Percentiles rank a stretch among this genome's conserved stretches.
Evolutionary conservation across 1,140 invertebrate genomes (phyloP).

Genomic region (Lepidostoma basale): DNA sequence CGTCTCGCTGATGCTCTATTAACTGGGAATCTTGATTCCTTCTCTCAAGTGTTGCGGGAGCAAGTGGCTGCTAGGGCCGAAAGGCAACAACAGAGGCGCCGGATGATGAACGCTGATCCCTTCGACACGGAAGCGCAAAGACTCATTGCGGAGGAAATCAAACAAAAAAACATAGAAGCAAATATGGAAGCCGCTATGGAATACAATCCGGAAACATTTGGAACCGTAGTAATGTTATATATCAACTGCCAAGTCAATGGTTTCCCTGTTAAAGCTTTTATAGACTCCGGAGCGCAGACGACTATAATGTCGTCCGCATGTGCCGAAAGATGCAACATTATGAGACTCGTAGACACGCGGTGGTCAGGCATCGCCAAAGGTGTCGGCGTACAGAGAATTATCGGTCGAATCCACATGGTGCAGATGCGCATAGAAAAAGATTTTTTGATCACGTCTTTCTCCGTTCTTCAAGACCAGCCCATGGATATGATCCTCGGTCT

Average conservation of each 20-base stretch:
- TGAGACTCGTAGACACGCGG: constrained; percentile 90
- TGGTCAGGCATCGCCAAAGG: constrained; percentile 96
- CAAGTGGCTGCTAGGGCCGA: constrained; percentile 80
- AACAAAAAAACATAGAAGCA: constrained; percentile 94
- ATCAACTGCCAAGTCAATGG: constrained; percentile 97
- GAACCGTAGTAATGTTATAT: constrained; percentile 96
- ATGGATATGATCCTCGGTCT: constrained; percentile 98
- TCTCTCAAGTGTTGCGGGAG: constrained; percentile 80
- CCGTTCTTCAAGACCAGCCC: constrained; percentile 95
- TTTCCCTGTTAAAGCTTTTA: constrained; percentile 95
- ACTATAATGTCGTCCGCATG: constrained; percentile 94
- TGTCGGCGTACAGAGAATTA: constrained; percentile 95
- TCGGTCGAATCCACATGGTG: constrained; percentile 95
- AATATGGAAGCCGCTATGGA: constrained; percentile 99
- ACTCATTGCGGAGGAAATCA: constrained; percentile 94
- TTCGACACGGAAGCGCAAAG: constrained; percentile 94
- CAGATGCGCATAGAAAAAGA: constrained; percentile 95
- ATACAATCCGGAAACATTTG: constrained; percentile 97
- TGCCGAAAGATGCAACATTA: constrained; percentile 94
- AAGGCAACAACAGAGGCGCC: constrained; percentile 79
- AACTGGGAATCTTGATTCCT: constrained; percentile 82
- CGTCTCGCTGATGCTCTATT: constrained; percentile 87
- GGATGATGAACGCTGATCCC: constrained; percentile 91
- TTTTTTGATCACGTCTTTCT: constrained; percentile 95
- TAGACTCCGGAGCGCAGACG: constrained; percentile 94